Evolutionary conservation across 92 coral and sea anemone species (phyloP).

Genomic region (Bergia sp.): DNA sequence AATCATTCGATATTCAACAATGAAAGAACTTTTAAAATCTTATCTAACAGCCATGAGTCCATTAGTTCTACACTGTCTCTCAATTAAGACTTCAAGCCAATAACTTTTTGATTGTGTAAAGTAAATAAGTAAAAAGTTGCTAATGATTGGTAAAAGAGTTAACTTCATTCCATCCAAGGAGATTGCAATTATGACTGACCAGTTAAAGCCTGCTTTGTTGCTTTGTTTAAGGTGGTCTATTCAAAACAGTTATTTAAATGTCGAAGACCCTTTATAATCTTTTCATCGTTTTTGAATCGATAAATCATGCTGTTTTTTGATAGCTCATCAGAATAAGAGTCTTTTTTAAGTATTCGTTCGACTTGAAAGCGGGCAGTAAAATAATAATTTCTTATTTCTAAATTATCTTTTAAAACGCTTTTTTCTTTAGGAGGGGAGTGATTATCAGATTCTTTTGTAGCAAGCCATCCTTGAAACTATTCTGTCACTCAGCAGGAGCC

Average conservation of each 20-base stretch:
- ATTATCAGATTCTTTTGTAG: conserved; percentile 41
- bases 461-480: conserved; percentile 44
- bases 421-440: conserved; percentile 13
- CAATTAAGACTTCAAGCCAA: conserved; percentile 43
- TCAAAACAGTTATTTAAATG: conserved; percentile 44
- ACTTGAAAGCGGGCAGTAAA: no score
- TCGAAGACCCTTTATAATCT: conserved; percentile 26
- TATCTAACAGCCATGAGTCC: conserved; percentile 27
- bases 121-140: conserved; percentile 37
- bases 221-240: conserved; percentile 31
- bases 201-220: conserved; percentile 45
- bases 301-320: conserved; percentile 24
- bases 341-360: not conserved
- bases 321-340: not conserved
- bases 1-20: conserved; percentile 44
- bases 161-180: conserved; percentile 51
- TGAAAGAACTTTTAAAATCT: conserved; percentile 4
- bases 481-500: conserved; percentile 22
- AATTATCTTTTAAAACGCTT: conserved; percentile 11
- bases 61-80: conserved; percentile 16
- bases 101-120: conserved; percentile 32
- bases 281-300: conserved; percentile 30
- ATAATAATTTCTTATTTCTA: not conserved
- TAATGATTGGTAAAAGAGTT: conserved; percentile 70
- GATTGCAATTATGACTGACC: conserved; percentile 54